phyloP scores from a whole-genome alignment of 1,140 invertebrate species.

The Trachymyrmex septentrionalis region DNA sequence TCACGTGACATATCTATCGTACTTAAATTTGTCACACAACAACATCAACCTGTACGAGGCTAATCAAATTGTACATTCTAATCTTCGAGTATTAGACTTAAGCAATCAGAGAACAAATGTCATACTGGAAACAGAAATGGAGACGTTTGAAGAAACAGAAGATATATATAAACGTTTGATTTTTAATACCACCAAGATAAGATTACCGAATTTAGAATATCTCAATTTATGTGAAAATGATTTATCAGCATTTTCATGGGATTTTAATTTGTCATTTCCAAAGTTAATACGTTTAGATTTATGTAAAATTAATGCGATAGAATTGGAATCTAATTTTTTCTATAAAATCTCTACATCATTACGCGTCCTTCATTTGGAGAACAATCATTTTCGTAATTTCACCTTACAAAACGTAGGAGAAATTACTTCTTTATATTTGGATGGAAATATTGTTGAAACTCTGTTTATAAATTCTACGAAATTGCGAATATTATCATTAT shows the following conservation, averaged over 20 bases:
- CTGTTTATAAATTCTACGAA: background rate
- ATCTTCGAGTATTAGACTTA: background rate
- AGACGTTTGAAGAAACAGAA: background rate
- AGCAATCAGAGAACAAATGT: background rate
- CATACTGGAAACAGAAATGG: background rate
- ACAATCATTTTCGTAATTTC: background rate
- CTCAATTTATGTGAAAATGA: constrained; percentile 3
- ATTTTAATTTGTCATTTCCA: background rate
- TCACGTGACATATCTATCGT: background rate
- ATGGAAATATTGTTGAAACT: background rate
- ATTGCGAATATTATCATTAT: too few species aligned
- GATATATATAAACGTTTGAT: background rate
- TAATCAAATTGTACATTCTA: background rate
- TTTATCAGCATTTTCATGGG: background rate
- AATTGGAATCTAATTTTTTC: background rate
- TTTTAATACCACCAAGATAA: background rate
- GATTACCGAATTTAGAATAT: background rate
- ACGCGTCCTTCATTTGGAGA: constrained; percentile 37
- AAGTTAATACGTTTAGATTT: constrained; percentile 25
- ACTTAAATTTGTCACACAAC: background rate
- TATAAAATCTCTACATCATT: constrained; percentile 26
- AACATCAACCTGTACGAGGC: background rate
- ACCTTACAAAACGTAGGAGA: background rate
- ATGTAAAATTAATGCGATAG: background rate
- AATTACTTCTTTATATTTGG: constrained; percentile 11